phyloP scores from a whole-genome alignment of 2,113 vertebrate genomes.

The Anolis sagrei region DNA sequence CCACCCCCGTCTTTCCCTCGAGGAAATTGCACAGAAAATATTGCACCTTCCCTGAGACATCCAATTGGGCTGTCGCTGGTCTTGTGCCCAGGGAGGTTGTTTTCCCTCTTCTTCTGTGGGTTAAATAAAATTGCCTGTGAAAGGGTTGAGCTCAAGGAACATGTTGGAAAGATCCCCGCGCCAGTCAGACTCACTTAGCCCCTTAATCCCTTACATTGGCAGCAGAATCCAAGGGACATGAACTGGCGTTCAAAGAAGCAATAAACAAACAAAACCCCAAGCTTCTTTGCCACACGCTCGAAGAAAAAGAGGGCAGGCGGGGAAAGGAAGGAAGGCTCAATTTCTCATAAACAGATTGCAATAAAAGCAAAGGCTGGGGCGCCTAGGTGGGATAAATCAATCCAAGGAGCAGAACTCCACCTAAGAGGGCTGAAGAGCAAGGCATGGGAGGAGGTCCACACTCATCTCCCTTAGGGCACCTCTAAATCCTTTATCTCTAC shows the following conservation, averaged over 20 bases:
- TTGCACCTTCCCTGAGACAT: constrained; percentile 52
- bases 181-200: constrained; percentile 76
- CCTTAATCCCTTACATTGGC: constrained; percentile 79
- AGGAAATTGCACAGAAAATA: constrained; percentile 42
- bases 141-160: constrained; percentile 62
- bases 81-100: constrained; percentile 41
- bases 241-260: constrained; percentile 68
- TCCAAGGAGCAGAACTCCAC: constrained; percentile 53
- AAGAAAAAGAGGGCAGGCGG: constrained; percentile 5
- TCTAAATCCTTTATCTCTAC: constrained; percentile 53
- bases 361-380: constrained; percentile 68
- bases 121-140: constrained; percentile 75
- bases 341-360: constrained; percentile 72
- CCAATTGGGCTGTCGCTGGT: constrained; percentile 58
- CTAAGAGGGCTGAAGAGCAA: constrained; percentile 23
- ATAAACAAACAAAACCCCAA: constrained; percentile 74
- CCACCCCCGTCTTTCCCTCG: neutral
- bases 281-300: constrained; percentile 51
- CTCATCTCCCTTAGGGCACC: neutral
- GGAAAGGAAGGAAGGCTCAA: constrained; percentile 5
- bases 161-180: constrained; percentile 73
- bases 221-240: constrained; percentile 68
- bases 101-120: neutral
- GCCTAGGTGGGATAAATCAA: constrained; percentile 61
- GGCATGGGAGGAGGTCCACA: constrained; percentile 11